A percentile compares a stretch with the other conserved stretches of the same genome.
Evolutionary conservation across 1,140 invertebrate species (phyloP).

Genomic region (Bombus fervidus): DNA sequence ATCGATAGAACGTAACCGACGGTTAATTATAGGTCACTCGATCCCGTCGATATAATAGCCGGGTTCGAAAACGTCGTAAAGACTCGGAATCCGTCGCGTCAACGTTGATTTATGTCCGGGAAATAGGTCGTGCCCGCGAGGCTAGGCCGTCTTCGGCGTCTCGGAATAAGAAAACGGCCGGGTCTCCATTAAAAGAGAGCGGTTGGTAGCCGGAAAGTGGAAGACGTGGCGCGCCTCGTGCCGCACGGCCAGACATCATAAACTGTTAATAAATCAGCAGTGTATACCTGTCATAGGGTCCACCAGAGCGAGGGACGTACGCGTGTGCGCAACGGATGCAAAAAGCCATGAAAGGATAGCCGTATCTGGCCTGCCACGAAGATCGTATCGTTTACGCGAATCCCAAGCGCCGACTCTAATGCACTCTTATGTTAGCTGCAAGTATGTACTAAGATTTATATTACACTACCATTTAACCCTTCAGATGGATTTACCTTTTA

Average conservation of each 20-base stretch:
- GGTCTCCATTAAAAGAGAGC: conserved; percentile 64
- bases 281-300: conserved; percentile 59
- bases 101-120: conserved; percentile 81
- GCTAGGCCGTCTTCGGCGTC: conserved; percentile 71
- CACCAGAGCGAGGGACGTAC: conserved; percentile 31
- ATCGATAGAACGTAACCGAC: conserved; percentile 70
- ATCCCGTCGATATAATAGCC: conserved; percentile 77
- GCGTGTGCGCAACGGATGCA: conserved; percentile 42
- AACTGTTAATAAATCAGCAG: conserved; percentile 66
- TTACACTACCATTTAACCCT: neutral
- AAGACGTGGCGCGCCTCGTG: conserved; percentile 34
- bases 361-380: conserved; percentile 56
- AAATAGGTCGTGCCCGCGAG: conserved; percentile 80
- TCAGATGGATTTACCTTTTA: neutral
- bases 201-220: conserved; percentile 54
- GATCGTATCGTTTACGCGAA: conserved; percentile 65
- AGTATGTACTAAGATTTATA: neutral
- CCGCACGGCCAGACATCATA: conserved; percentile 53
- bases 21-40: conserved; percentile 77
- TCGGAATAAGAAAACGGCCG: conserved; percentile 73
- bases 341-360: conserved; percentile 54
- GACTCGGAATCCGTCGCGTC: conserved; percentile 68
- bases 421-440: conserved; percentile 14
- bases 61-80: conserved; percentile 77
- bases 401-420: conserved; percentile 44